Conservation (phyloP, 2,888 invertebrate genomes). For the Synergus umbraculus region DNA sequence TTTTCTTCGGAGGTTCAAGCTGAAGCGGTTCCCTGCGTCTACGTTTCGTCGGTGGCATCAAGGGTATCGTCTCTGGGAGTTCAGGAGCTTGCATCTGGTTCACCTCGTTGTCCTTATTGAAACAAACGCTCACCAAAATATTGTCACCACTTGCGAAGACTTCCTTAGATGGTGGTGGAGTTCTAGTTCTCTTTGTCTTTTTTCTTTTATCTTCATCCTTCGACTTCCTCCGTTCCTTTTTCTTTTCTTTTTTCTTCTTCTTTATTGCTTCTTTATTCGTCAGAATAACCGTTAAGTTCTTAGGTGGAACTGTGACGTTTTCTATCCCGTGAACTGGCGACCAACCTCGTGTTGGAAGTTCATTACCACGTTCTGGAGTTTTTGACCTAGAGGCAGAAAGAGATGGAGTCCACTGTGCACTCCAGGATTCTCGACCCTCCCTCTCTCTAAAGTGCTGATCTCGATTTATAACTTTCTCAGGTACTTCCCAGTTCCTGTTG, state of each 20-base stretch:
- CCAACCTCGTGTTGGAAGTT: slow-evolving; percentile 75
- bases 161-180: slow-evolving; percentile 88
- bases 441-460: slow-evolving; percentile 60
- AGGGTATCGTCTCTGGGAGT: slow-evolving; percentile 71
- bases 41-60: slow-evolving; percentile 74
- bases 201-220: slow-evolving; percentile 70
- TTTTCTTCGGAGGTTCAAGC: slow-evolving; percentile 70
- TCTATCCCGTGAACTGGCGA: slow-evolving; percentile 80
- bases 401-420: slow-evolving; percentile 78
- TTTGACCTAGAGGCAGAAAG: slow-evolving; percentile 82
- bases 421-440: slow-evolving; percentile 68
- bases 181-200: slow-evolving; percentile 77
- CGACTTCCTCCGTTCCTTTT: slow-evolving; percentile 77
- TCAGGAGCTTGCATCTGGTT: slow-evolving; percentile 64
- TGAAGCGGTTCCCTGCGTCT: slow-evolving; percentile 75
- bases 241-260: slow-evolving; percentile 78
- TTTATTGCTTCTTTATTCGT: slow-evolving; percentile 80
- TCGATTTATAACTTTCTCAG: slow-evolving; percentile 63
- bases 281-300: slow-evolving; percentile 81
- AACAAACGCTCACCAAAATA: slow-evolving; percentile 94
- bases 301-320: slow-evolving; percentile 75
- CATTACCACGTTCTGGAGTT: slow-evolving; percentile 65
- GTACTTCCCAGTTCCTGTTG: slow-evolving; percentile 70
- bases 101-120: slow-evolving; percentile 82
- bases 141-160: slow-evolving; percentile 96